phyloP scores from a whole-genome alignment of 2,113 vertebrate species.

The Proterorhinus semilunaris region DNA sequence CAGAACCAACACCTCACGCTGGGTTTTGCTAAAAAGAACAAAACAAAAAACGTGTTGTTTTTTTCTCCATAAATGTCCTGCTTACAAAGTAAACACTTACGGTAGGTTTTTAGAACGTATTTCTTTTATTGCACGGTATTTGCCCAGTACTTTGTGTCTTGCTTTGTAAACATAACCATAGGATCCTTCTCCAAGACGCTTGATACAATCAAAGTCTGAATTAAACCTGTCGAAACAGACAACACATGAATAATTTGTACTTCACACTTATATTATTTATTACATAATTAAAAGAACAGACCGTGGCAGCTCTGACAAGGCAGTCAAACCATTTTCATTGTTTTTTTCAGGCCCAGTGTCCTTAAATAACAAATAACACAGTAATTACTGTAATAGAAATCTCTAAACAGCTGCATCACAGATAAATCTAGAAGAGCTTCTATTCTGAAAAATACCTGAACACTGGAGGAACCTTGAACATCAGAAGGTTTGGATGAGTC shows the following conservation, averaged over 20 bases:
- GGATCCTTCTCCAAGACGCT: slow-evolving; percentile 53
- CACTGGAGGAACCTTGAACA: slow-evolving; percentile 20
- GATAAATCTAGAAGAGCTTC: neutral
- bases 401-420: neutral
- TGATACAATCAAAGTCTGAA: slow-evolving; percentile 37
- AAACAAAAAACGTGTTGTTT: too few relatives aligned
- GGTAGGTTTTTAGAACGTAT: slow-evolving; percentile 25
- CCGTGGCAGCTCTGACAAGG: slow-evolving; percentile 14
- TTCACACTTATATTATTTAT: neutral
- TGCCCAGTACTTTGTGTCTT: slow-evolving; percentile 16
- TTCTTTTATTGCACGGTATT: slow-evolving; percentile 65
- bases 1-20: slow-evolving; percentile 51
- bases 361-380: slow-evolving; percentile 10
- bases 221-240: slow-evolving; percentile 52
- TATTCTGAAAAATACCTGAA: neutral
- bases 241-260: neutral
- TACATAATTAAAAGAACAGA: slow-evolving; percentile 12
- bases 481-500: slow-evolving; percentile 22
- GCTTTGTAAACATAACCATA: slow-evolving; percentile 66
- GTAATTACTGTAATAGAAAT: neutral
- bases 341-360: slow-evolving; percentile 3
- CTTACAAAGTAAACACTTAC: slow-evolving; percentile 42
- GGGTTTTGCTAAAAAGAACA: slow-evolving; percentile 55
- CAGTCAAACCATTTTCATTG: neutral
- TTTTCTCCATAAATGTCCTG: too few relatives aligned